Percentiles rank a stretch among this genome's conserved stretches.
Evolutionary conservation across 1,140 invertebrate genomes (phyloP).

Genomic region (Caerostris darwini): DNA sequence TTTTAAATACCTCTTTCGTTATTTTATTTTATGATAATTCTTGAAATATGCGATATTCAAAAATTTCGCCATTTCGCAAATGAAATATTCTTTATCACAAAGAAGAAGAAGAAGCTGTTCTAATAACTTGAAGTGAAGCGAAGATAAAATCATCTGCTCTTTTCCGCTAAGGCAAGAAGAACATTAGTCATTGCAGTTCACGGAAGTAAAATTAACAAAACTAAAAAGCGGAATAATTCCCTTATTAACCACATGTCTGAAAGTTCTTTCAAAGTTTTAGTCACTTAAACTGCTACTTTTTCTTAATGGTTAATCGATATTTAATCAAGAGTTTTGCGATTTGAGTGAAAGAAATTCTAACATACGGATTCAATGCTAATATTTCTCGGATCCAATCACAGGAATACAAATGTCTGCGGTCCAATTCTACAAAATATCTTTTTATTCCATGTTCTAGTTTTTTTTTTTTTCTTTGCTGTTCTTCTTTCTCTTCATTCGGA

Average conservation of each 20-base stretch:
- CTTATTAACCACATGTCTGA: slow-evolving; percentile 63
- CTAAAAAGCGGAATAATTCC: slow-evolving; percentile 48
- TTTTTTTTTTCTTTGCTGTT: slow-evolving; percentile 19
- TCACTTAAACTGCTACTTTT: slow-evolving; percentile 68
- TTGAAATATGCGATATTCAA: background rate
- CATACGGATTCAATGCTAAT: slow-evolving; percentile 59
- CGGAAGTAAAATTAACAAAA: slow-evolving; percentile 1
- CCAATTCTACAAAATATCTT: slow-evolving; percentile 45
- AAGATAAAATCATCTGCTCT: slow-evolving; percentile 35
- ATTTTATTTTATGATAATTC: background rate
- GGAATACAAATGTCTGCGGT: slow-evolving; percentile 58
- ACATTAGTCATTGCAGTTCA: slow-evolving; percentile 14
- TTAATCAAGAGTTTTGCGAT: slow-evolving; percentile 39
- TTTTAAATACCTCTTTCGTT: too few species aligned
- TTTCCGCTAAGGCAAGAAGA: background rate
- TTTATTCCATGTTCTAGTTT: slow-evolving; percentile 21
- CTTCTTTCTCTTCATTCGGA: background rate
- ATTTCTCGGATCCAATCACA: slow-evolving; percentile 69
- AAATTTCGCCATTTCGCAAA: background rate
- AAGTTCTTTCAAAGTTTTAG: slow-evolving; percentile 45
- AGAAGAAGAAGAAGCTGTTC: background rate
- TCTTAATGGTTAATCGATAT: slow-evolving; percentile 70
- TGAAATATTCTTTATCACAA: slow-evolving; percentile 5
- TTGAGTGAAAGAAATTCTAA: slow-evolving; percentile 47
- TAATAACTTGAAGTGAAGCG: background rate